A percentile compares a stretch with the other conserved stretches of the same genome.
Conservation (phyloP, 2,888 invertebrate species). For the Trichopoda pennipes region DNA sequence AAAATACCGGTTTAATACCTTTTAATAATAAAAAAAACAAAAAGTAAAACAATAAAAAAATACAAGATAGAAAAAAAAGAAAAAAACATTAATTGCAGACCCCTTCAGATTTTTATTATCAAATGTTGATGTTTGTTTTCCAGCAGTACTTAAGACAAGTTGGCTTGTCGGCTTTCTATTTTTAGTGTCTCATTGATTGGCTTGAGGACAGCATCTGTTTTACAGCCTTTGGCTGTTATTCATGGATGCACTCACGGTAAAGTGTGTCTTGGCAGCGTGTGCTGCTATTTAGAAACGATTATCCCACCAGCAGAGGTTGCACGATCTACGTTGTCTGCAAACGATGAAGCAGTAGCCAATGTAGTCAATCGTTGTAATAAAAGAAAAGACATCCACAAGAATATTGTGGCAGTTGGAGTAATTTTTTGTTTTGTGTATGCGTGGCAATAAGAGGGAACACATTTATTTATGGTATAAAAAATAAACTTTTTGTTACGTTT, state of each 20-base stretch:
- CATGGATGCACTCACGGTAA: constrained; percentile 8
- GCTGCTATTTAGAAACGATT: constrained; percentile 64
- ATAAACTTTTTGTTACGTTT: not conserved
- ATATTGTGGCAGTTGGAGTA: not conserved
- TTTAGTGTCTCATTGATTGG: constrained; percentile 50
- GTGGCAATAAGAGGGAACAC: not conserved
- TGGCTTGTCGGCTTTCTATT: constrained; percentile 36
- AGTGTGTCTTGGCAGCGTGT: constrained; percentile 58
- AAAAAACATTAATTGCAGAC: constrained; percentile 44
- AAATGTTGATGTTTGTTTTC: constrained; percentile 31
- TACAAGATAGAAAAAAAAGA: not conserved
- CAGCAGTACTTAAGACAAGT: constrained; percentile 38
- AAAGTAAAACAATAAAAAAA: not conserved
- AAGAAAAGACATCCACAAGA: constrained; percentile 13
- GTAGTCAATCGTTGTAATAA: constrained; percentile 50
- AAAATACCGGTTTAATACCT: constrained; percentile 61
- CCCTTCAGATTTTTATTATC: constrained; percentile 48
- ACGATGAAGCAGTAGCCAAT: constrained; percentile 28
- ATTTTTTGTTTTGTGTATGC: not conserved
- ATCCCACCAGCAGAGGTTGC: constrained; percentile 56
- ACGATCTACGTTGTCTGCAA: not conserved
- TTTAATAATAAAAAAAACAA: constrained; percentile 7
- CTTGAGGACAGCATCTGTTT: constrained; percentile 68
- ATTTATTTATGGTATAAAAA: not conserved
- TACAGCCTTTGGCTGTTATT: constrained; percentile 64